Conservation (phyloP, 2,113 vertebrate genomes). For the Daphoenositta chrysoptera region DNA sequence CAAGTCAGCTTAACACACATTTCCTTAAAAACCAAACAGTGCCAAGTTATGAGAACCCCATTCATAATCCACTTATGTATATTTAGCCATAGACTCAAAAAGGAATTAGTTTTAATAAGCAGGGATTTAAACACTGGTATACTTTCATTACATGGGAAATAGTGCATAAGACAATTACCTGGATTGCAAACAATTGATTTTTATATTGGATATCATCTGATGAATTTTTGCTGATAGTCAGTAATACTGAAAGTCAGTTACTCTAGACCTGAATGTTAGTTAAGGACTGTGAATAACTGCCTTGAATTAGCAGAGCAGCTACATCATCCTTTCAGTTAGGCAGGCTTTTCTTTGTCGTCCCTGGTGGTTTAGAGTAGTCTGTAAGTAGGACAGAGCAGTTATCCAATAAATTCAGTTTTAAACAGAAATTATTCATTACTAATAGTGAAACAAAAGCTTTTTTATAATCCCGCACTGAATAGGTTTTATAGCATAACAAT, state of each 20-base stretch:
- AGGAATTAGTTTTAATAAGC: not conserved
- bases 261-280: not conserved
- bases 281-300: not conserved
- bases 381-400: not conserved
- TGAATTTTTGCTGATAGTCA: not conserved
- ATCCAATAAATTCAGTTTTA: not conserved
- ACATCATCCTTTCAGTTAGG: not conserved
- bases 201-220: not conserved
- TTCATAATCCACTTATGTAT: not conserved
- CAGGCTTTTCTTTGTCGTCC: not conserved
- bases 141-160: not conserved
- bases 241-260: not conserved
- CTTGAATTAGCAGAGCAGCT: not conserved
- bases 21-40: not conserved
- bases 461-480: not conserved
- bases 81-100: not conserved
- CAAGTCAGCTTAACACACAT: not conserved
- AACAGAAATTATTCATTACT: slow-evolving; percentile 6
- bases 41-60: not conserved
- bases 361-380: not conserved
- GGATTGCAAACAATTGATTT: not conserved
- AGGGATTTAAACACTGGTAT: not conserved
- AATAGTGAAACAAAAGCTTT: slow-evolving; percentile 2
- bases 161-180: not conserved
- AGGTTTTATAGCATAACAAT: not conserved